Conservation (phyloP, 2,888 invertebrate species). For the Nasonia oneida region DNA sequence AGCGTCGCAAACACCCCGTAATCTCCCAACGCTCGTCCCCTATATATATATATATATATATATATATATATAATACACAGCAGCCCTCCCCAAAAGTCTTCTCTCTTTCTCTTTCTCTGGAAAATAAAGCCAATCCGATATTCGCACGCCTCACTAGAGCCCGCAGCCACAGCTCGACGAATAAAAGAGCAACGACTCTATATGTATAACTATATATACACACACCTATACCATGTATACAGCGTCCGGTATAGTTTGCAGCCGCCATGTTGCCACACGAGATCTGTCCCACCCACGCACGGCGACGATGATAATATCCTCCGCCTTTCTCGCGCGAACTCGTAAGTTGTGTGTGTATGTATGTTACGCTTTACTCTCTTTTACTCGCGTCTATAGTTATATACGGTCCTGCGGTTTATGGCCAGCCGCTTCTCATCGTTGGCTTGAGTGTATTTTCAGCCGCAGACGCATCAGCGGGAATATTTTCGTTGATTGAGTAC, state of each 20-base stretch:
- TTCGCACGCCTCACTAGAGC: neutral
- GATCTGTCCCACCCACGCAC: neutral
- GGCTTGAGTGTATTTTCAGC: too few species aligned
- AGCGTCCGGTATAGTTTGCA: neutral
- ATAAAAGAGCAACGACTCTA: neutral
- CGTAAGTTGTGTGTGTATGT: neutral
- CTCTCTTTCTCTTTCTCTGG: too few species aligned
- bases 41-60: neutral
- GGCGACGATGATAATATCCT: slow-evolving; percentile 5
- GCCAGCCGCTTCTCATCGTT: too few species aligned
- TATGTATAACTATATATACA: neutral
- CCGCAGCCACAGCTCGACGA: neutral
- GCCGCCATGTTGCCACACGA: neutral
- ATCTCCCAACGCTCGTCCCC: neutral
- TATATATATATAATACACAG: neutral
- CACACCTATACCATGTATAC: neutral
- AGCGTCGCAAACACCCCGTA: neutral
- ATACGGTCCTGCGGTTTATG: neutral
- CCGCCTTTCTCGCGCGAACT: neutral
- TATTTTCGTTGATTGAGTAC: too few species aligned
- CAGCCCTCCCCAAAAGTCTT: neutral
- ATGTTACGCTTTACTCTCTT: neutral
- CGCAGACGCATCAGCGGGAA: too few species aligned
- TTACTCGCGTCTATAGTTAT: neutral
- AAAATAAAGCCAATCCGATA: neutral